A percentile compares a stretch with the other conserved stretches of the same genome.
phyloP scores from a whole-genome alignment of 2,113 vertebrate genomes.

The Peucedramus taeniatus region DNA sequence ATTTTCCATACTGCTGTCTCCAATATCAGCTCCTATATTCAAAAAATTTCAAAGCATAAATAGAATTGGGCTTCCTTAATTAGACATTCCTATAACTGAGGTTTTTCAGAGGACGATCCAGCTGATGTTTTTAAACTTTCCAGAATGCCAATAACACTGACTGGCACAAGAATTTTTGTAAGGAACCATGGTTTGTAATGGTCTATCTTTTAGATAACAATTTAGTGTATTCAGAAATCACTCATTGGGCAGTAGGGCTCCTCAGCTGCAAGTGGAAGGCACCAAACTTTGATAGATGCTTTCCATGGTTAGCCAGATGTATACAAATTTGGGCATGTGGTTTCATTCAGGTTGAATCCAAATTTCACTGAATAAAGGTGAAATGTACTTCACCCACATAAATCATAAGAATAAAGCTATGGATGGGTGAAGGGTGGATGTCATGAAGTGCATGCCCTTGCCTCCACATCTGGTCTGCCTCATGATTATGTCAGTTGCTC shows the following conservation, averaged over 20 bases:
- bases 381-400: slow-evolving; percentile 1
- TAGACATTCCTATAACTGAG: not conserved
- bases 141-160: not conserved
- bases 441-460: not conserved
- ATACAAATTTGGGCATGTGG: not conserved
- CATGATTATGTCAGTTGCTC: not conserved
- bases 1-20: not conserved
- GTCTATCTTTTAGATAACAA: not conserved
- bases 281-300: not conserved
- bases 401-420: not conserved
- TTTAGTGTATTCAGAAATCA: not conserved
- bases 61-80: not conserved
- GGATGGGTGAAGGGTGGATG: not conserved
- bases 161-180: not conserved
- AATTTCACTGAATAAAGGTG: slow-evolving; percentile 41
- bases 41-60: not conserved
- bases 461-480: not conserved
- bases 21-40: not conserved
- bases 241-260: not conserved
- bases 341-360: slow-evolving; percentile 23
- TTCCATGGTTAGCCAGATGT: not conserved
- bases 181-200: rapidly evolving
- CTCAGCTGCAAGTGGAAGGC: not conserved
- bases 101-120: not conserved
- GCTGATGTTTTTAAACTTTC: not conserved